Conservation (phyloP, 1,140 invertebrate genomes). For the Ostrea edulis region DNA sequence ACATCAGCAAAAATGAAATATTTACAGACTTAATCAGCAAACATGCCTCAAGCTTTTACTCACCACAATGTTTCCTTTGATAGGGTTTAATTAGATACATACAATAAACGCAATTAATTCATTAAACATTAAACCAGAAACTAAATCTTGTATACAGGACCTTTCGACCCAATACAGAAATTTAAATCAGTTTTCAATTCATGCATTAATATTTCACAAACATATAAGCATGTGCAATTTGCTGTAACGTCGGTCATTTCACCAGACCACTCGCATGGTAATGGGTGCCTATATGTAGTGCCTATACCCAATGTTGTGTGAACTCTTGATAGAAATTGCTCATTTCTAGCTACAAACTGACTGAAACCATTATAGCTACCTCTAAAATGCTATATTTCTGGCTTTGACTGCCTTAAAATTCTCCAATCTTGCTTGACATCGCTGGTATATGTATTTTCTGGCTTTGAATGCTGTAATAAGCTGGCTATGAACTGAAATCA, state of each 20-base stretch:
- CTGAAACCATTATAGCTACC: not conserved
- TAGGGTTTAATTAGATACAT: not conserved
- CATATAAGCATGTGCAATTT: no score
- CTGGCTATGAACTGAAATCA: no score
- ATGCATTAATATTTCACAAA: no score
- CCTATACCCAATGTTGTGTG: not conserved
- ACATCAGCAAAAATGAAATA: not conserved
- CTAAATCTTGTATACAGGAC: no score
- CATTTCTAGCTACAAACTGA: not conserved
- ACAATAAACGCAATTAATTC: not conserved
- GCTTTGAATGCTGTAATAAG: not conserved
- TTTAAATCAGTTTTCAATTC: no score
- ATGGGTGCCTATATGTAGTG: not conserved
- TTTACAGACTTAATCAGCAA: not conserved
- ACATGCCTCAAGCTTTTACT: not conserved
- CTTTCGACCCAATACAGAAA: no score
- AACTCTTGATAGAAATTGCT: not conserved
- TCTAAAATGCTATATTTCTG: conserved; percentile 8
- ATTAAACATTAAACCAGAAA: no score
- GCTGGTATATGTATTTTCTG: not conserved
- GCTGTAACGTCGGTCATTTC: not conserved
- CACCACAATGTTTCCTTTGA: not conserved
- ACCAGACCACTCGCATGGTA: not conserved
- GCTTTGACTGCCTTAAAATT: not conserved
- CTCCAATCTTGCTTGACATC: not conserved